These are phyloP conservation scores for Tortrix viridana DNA, from an alignment of 2,888 invertebrate species.

Conservation along the genomic window DNA sequence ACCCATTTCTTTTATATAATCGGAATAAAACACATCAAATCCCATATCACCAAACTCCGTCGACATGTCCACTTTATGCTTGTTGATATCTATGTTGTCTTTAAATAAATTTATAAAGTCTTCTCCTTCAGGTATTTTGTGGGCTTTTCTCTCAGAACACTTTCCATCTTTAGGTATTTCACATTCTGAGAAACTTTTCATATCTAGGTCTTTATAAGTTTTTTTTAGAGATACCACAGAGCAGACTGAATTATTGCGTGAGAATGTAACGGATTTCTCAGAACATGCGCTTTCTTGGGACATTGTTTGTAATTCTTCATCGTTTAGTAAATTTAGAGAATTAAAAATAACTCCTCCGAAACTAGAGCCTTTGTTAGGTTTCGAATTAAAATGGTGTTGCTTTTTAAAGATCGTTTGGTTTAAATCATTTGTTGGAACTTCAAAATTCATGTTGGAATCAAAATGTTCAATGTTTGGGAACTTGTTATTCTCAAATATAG, in stretches of 20 bases:
- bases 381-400: neutral
- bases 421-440: neutral
- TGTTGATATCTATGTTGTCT: slow-evolving; percentile 25
- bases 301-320: slow-evolving; percentile 48
- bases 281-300: slow-evolving; percentile 44
- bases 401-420: neutral
- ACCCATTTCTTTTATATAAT: slow-evolving; percentile 54
- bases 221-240: slow-evolving; percentile 61
- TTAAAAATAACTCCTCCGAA: slow-evolving; percentile 59
- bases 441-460: neutral
- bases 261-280: slow-evolving; percentile 37
- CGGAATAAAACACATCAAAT: slow-evolving; percentile 60
- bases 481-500: neutral
- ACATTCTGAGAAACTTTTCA: slow-evolving; percentile 55
- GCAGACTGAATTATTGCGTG: slow-evolving; percentile 51
- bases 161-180: neutral
- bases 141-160: slow-evolving; percentile 1
- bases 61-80: slow-evolving; percentile 55
- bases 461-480: neutral
- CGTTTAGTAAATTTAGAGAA: slow-evolving; percentile 62
- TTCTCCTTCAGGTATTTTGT: slow-evolving; percentile 54
- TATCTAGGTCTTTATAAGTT: slow-evolving; percentile 67
- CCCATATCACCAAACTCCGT: slow-evolving; percentile 67
- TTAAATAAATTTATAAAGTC: slow-evolving; percentile 59
- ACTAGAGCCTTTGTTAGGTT: slow-evolving; percentile 33